Evolutionary conservation across 2,888 invertebrate species (phyloP).

Genomic region (Stomorhina lunata): DNA sequence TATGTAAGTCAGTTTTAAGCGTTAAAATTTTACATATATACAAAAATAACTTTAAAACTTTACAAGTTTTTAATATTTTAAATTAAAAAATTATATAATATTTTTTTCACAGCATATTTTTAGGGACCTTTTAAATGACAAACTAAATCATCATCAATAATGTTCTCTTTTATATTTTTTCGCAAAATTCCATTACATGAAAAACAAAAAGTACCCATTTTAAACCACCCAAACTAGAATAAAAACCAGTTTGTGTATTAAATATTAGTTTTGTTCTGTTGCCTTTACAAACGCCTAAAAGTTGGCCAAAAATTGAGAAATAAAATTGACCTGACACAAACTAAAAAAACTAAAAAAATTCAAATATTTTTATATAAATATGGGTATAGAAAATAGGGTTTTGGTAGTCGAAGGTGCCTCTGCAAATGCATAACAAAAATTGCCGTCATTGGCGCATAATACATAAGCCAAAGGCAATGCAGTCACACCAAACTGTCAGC

Average conservation of each 20-base stretch:
- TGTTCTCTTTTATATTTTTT: background rate
- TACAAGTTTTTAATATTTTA: no score
- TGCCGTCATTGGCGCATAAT: constrained; percentile 59
- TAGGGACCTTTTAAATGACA: background rate
- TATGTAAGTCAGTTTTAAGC: no score
- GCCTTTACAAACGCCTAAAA: constrained; percentile 30
- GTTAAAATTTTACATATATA: no score
- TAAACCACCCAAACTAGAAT: background rate
- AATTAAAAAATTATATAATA: no score
- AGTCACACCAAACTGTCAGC: constrained; percentile 38
- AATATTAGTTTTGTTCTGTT: constrained; percentile 12
- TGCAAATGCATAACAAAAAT: constrained; percentile 47
- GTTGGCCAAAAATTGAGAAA: constrained; percentile 40
- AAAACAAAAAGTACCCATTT: background rate
- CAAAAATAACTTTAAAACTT: no score
- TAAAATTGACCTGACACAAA: constrained; percentile 24
- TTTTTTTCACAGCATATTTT: background rate
- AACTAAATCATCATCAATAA: background rate
- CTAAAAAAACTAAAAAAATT: constrained; percentile 6
- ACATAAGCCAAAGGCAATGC: constrained; percentile 62
- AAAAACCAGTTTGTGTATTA: constrained; percentile 11
- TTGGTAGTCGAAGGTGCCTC: background rate
- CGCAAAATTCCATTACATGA: background rate
- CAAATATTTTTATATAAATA: constrained; percentile 43
- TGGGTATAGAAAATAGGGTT: constrained; percentile 2